phyloP scores from a whole-genome alignment of 2,797 vertebrate genomes.

The Macrochelys suwanniensis region DNA sequence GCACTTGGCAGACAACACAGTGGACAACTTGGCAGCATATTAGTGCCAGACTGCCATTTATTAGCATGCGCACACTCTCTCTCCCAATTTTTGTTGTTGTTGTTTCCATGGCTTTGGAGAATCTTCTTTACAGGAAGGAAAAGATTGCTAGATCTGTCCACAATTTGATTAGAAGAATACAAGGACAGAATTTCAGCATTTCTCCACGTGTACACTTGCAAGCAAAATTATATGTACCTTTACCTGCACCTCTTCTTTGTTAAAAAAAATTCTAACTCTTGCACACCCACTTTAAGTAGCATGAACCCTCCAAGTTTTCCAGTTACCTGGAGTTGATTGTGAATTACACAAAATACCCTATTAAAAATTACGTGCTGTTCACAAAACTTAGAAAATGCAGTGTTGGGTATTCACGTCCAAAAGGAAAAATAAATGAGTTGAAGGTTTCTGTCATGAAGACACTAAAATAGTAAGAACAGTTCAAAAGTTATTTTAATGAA shows the following conservation, averaged over 20 bases:
- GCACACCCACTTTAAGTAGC: neutral
- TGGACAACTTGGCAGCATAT: neutral
- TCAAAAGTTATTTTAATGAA: neutral
- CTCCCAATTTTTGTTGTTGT: neutral
- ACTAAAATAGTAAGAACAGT: neutral
- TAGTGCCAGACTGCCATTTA: neutral
- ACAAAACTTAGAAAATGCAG: neutral
- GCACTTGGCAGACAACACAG: neutral
- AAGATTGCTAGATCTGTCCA: neutral
- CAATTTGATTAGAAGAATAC: neutral
- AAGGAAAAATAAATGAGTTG: neutral
- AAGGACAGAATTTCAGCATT: fast-evolving
- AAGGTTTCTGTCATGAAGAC: neutral
- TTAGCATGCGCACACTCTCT: neutral
- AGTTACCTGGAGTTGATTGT: neutral
- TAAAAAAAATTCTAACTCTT: fast-evolving
- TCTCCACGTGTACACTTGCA: neutral
- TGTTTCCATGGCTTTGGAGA: neutral
- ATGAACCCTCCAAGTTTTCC: neutral
- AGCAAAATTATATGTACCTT: fast-evolving
- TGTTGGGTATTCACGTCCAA: neutral
- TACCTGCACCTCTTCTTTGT: fast-evolving
- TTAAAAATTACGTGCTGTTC: neutral
- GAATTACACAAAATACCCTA: neutral
- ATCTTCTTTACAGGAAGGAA: neutral